These are phyloP conservation scores for Acanthurus leucopareius DNA, from an alignment of 2,797 vertebrate species.

Conservation along the genomic window DNA sequence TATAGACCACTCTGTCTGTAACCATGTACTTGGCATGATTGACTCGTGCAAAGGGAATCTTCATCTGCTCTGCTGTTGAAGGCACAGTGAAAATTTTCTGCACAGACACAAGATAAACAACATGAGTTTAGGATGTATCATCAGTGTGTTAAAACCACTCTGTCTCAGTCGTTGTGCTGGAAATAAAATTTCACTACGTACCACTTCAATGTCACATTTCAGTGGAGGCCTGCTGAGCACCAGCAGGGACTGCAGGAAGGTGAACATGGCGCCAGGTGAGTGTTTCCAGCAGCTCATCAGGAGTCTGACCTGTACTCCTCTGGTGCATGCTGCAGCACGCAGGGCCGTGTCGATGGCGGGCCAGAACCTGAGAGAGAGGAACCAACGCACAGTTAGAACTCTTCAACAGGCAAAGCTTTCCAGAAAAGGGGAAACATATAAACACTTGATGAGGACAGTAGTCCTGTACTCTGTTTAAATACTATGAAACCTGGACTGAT, in stretches of 20 bases:
- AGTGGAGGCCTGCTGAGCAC: constrained; percentile 78
- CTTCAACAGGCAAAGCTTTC: background rate
- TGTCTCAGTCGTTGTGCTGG: background rate
- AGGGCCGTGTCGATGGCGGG: constrained; percentile 82
- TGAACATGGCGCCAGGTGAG: constrained; percentile 82
- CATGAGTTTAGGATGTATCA: background rate
- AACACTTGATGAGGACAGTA: background rate
- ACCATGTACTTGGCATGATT: constrained; percentile 91
- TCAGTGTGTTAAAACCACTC: background rate
- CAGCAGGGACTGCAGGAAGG: constrained; percentile 86
- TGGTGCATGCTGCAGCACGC: constrained; percentile 80
- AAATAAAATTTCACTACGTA: constrained; percentile 46
- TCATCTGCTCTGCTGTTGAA: constrained; percentile 72
- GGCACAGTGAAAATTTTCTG: constrained; percentile 87
- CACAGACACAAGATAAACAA: constrained; percentile 21
- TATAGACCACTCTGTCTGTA: constrained; percentile 87
- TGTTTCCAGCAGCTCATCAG: constrained; percentile 88
- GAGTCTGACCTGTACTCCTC: constrained; percentile 78
- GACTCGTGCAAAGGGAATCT: constrained; percentile 85
- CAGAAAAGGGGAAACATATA: background rate
- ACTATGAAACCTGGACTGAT: background rate
- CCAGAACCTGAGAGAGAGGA: constrained; percentile 81
- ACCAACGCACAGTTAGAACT: background rate
- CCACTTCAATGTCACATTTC: constrained; percentile 80
- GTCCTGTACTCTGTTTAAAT: background rate